Base-by-base conservation (phyloP, 2,888 invertebrate species). In the Pachycephus smyrnensis region DNA sequence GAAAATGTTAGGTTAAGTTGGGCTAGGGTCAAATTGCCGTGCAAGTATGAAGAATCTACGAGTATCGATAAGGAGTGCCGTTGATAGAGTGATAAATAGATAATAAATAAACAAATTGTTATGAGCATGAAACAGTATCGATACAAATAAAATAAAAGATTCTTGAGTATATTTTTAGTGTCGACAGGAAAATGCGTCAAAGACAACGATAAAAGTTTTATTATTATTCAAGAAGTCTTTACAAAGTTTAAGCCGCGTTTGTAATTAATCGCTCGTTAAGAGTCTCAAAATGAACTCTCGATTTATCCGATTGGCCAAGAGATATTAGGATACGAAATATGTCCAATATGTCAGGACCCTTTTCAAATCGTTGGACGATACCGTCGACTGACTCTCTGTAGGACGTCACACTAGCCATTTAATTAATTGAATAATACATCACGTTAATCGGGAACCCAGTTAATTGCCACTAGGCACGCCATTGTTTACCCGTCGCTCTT, bases 391-490 rank as follows among this genome's bases (percentile, higher is more conserved):
- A 55, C 55, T 55, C 55, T 55, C 23, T 9, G 55, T 55, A 55
- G 55, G 23, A 55, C 23, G 55, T 55, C 55, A 23, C 55, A 55
- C 55, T 55, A 55, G 55, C 33, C 33, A 33, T 86, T 86, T 86
- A 85, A 86, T 89, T 88, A 87, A 88, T 89, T 84, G 87, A 88
- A 88, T 84, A 88, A 88, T 86, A 87, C 86, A 86, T 87, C 84
- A 81, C 83, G 82, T 86, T 84, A 85, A 87, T 88, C 86, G 83
- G 82, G 86, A 88, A 55, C 86, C 80, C 78, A 80, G 82, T 83
- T 89, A 88, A 89, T 88, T 87, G 85, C 86, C 82, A 80, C 81
- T 76, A 79, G 77, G 78, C 88, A 88, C 86, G 87, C 87, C 78
- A 88, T 84, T 86, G 83, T 87, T 86, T 84, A 82, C 76, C 73